These are phyloP conservation scores for Dallia pectoralis DNA, from an alignment of 2,797 vertebrate genomes.

Conservation along the genomic window DNA sequence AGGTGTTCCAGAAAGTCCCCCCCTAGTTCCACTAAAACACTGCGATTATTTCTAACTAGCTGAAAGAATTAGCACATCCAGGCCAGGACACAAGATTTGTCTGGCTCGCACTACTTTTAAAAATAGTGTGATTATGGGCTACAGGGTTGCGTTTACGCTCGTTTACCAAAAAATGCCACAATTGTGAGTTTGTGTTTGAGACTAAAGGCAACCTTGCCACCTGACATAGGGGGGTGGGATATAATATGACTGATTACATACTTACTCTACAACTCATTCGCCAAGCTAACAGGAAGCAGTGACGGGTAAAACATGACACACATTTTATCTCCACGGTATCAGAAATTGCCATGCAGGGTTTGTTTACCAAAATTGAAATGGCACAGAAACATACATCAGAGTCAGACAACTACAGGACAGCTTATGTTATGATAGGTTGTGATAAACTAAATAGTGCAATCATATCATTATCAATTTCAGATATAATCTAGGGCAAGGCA, in stretches of 20 bases:
- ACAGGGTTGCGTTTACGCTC: neutral
- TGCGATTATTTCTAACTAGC: neutral
- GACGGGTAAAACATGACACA: neutral
- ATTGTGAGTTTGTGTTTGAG: neutral
- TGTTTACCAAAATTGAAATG: neutral
- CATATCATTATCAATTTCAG: neutral
- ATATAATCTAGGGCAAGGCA: neutral
- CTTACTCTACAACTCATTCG: neutral
- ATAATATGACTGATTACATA: neutral
- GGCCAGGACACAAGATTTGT: neutral
- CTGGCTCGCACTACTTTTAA: neutral
- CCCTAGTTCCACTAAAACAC: neutral
- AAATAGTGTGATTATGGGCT: neutral
- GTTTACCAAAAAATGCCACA: neutral
- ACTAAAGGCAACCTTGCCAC: neutral
- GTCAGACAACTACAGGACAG: neutral
- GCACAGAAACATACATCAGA: neutral
- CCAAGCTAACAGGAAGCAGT: neutral
- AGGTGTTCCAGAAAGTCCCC: neutral
- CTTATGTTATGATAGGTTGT: neutral
- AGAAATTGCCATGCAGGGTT: neutral
- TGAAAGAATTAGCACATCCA: neutral
- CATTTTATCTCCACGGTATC: neutral
- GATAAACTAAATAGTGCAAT: neutral
- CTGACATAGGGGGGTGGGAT: neutral